Base-by-base conservation (phyloP, 37 sponge, comb jelly and placozoan genomes). In the Halichondria panicea region DNA sequence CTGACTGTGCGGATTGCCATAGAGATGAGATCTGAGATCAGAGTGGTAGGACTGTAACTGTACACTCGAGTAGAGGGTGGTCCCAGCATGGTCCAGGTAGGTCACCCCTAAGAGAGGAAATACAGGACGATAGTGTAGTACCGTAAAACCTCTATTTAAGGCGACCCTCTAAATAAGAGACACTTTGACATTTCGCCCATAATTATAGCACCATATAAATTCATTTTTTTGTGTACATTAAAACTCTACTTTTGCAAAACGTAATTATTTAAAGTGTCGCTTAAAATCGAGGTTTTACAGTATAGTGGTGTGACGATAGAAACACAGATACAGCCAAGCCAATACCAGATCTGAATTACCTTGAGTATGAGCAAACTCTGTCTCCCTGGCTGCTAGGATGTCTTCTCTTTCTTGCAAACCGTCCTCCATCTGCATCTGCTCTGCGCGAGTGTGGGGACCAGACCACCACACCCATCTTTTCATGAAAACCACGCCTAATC, bases 81-180 rank as follows among this genome's bases (percentile, higher is more conserved):
- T 69, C 36, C 97, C 97, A 28, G 94, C 89, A 74, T 96, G 91
- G 74, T 96, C 97, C 71, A 96, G 50, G 63, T 96, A 96, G 31
- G 81, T 84, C 2, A 71, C 71, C 45, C 82, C 96, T 96, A 54
- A 53, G 65, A 8, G 38, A 25, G 5, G 39, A 39, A 18, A 48
- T 48, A 15, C 13, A 15, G 15, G 52, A 15, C 11, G 52, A 66
- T 5, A 66, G 42, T 34, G 37, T 9, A 48, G 52, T 11, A 15
- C n/a, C n/a, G n/a, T n/a, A n/a, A n/a, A n/a, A n/a, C n/a, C n/a
- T n/a, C n/a, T n/a, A n/a, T n/a, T n/a, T n/a, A n/a, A n/a, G n/a
- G n/a, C n/a, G n/a, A n/a, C n/a, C n/a, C n/a, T n/a, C n/a, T n/a
- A n/a, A n/a, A 48, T 11, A 48, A 48, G 15, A 15, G 27, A 24